Evolutionary conservation across 2,888 invertebrate species (phyloP).

Genomic region (Zootermopsis nevadensis): DNA sequence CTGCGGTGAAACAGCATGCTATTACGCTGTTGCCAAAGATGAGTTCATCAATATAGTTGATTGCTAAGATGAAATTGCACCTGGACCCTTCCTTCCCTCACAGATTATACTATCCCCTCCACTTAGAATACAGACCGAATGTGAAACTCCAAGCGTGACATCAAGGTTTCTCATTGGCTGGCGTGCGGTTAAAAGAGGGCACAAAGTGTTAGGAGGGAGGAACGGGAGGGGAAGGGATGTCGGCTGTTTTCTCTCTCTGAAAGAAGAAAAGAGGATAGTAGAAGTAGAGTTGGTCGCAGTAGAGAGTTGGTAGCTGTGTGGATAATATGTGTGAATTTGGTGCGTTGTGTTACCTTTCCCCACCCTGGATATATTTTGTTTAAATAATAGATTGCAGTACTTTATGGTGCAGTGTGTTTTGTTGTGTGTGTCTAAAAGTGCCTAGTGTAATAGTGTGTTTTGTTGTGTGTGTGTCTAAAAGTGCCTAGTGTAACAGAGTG

Average conservation of each 20-base stretch:
- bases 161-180: slow-evolving; percentile 28
- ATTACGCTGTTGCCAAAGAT: background rate
- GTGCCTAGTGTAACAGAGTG: slow-evolving; percentile 2
- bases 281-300: slow-evolving; percentile 10
- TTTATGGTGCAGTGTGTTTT: no score
- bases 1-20: background rate
- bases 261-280: slow-evolving; percentile 31
- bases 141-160: slow-evolving; percentile 27
- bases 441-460: background rate
- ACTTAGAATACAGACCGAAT: slow-evolving; percentile 16
- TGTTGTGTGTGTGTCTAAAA: background rate
- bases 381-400: background rate
- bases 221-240: slow-evolving; percentile 6
- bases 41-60: background rate
- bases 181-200: background rate
- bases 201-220: background rate
- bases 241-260: slow-evolving; percentile 28
- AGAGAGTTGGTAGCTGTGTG: background rate
- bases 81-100: slow-evolving; percentile 5
- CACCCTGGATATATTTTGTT: background rate
- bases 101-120: slow-evolving; percentile 16
- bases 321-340: background rate
- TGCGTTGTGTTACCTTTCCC: slow-evolving; percentile 3
- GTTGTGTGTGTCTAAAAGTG: no score
- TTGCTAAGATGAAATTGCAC: background rate